phyloP scores from a whole-genome alignment of 2,797 vertebrate genomes.

The Bovichtus variegatus region DNA sequence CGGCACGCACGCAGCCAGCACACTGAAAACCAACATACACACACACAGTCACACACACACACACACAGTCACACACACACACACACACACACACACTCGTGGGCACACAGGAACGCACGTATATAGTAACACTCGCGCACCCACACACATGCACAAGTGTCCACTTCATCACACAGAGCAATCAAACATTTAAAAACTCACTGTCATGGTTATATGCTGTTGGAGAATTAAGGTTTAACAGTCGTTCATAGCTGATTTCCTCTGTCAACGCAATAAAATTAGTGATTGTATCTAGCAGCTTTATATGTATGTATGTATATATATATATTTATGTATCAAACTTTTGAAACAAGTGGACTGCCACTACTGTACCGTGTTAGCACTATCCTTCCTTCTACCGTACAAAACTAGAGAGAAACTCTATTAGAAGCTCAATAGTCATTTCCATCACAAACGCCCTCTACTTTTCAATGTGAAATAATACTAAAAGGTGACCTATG shows the following conservation, averaged over 20 bases:
- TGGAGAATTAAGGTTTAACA: constrained; percentile 86
- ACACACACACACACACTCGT: constrained; percentile 25
- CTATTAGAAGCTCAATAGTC: constrained; percentile 91
- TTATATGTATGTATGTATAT: constrained; percentile 81
- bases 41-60: constrained; percentile 4
- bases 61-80: background rate
- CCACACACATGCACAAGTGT: constrained; percentile 51
- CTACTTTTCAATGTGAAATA: constrained; percentile 99
- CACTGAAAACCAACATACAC: background rate
- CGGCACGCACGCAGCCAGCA: background rate
- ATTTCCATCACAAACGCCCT: constrained; percentile 88
- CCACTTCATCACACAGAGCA: constrained; percentile 56
- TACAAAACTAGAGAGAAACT: constrained; percentile 97
- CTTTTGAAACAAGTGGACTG: constrained; percentile 85
- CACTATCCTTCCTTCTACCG: constrained; percentile 82
- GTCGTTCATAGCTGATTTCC: constrained; percentile 86
- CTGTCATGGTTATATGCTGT: constrained; percentile 73
- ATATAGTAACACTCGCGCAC: constrained; percentile 46
- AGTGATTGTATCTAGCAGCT: constrained; percentile 94
- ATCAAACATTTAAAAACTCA: constrained; percentile 67
- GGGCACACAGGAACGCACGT: constrained; percentile 36
- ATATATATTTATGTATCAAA: constrained; percentile 70
- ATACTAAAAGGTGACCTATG: constrained; percentile 96
- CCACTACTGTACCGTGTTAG: constrained; percentile 89
- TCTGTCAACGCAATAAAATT: constrained; percentile 87